A percentile compares a stretch with the other conserved stretches of the same genome.
phyloP scores from a whole-genome alignment of 2,888 invertebrate species.

The Drosophila meridionalis region DNA sequence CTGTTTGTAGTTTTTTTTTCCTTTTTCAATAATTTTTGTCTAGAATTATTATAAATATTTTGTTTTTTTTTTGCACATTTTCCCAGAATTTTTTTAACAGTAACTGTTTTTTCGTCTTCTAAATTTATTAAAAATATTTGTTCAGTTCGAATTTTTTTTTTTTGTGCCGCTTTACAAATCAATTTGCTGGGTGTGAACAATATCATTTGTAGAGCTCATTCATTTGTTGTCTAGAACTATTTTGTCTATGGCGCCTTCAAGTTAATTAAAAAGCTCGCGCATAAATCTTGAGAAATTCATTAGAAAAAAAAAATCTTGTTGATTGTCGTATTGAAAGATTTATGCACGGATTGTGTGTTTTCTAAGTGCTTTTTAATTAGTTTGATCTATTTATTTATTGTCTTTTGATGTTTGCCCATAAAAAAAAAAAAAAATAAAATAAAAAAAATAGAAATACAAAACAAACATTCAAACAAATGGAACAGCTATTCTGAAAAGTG shows the following conservation, averaged over 20 bases:
- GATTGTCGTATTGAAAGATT: conserved; percentile 65
- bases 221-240: conserved; percentile 15
- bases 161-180: neutral
- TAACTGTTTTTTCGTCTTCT: no score
- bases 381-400: conserved; percentile 37
- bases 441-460: neutral
- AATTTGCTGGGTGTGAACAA: conserved; percentile 20
- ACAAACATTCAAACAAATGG: neutral
- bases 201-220: conserved; percentile 9
- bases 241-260: conserved; percentile 2
- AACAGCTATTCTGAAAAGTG: neutral
- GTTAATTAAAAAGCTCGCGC: conserved; percentile 49
- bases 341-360: conserved; percentile 43
- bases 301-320: conserved; percentile 15
- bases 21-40: no score
- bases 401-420: conserved; percentile 30
- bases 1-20: no score
- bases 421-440: conserved; percentile 2
- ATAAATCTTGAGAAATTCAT: conserved; percentile 58
- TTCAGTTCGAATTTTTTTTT: neutral
- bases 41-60: no score
- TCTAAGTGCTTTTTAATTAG: conserved; percentile 39
- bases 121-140: no score
- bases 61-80: no score
- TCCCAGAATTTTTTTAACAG: no score